Evolutionary conservation across 2,797 vertebrate species (phyloP), one percentile per base, ranked within the genome.

Genomic region (Fratercula arctica): DNA sequence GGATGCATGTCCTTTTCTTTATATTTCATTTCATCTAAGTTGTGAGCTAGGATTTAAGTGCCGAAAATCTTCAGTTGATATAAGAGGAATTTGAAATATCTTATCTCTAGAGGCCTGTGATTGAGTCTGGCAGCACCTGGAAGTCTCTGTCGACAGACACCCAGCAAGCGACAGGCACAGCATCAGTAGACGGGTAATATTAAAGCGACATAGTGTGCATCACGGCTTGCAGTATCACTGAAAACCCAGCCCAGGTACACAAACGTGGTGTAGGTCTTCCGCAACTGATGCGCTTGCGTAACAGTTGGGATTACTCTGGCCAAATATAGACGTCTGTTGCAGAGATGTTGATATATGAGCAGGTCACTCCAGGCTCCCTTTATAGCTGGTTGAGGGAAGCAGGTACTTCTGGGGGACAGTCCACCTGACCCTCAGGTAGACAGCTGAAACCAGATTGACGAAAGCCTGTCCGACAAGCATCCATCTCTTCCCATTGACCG

Each of bases 41-140:
- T 69, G 59, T 72, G 68, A 75, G 45, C 53, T 93, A 63, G 45
- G 72, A 92, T 92, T 92, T 91, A 74, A 95, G 87, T 85, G 60
- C 81, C 73, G 85, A 75, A 91, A 90, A 87, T 59, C 86, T 90
- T 87, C 35, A 67, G 53, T 12, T 85, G 74, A 74, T 78, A 53
- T 20, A 48, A 72, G 59, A 95, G 57, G 72, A 91, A 56, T 89
- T 80, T 80, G 84, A 83, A 93, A 81, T 84, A 81, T 18, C 72
- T 91, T 91, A 18, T 75, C 93, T 92, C 86, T 29, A 74, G 78
- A 89, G 57, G 41, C 28, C 54, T 85, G 57, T 83, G 80, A 45
- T 8, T 73, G 72, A 90, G 15, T 85, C 74, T 91, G 48, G 72
- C 74, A 95, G 67, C 73, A 89, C 85, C 68, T 70, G 81, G 77